phyloP scores from a whole-genome alignment of 2,797 vertebrate genomes.

The Tamandua tetradactyla region DNA sequence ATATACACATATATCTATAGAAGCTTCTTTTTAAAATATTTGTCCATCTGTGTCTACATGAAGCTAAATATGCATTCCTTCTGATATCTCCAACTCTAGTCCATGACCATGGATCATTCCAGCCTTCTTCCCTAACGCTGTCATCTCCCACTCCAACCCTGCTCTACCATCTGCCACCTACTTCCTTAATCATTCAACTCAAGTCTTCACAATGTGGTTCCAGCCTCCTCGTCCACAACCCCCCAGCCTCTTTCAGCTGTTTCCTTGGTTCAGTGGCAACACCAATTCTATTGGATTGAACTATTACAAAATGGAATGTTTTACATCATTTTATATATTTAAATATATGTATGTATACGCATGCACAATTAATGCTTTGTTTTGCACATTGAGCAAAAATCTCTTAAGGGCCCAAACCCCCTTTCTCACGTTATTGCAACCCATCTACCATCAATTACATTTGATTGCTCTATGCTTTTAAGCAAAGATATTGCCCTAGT shows the following conservation, averaged over 20 bases:
- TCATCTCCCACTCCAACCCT: too few relatives aligned
- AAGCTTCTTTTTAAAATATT: not conserved
- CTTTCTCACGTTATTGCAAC: constrained; percentile 5
- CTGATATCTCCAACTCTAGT: too few relatives aligned
- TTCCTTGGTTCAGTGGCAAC: not conserved
- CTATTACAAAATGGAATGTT: not conserved
- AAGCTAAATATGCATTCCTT: not conserved
- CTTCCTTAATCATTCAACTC: too few relatives aligned
- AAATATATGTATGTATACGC: not conserved
- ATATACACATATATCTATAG: not conserved
- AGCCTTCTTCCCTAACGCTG: too few relatives aligned
- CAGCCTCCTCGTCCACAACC: not conserved
- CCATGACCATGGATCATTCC: too few relatives aligned
- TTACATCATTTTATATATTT: not conserved
- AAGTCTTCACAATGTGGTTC: not conserved
- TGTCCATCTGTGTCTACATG: not conserved
- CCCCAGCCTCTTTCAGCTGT: not conserved
- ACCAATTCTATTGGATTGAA: not conserved
- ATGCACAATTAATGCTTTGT: not conserved
- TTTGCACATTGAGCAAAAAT: constrained; percentile 27
- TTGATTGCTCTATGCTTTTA: constrained; percentile 1
- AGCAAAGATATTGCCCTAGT: not conserved
- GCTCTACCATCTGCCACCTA: too few relatives aligned
- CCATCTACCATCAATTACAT: not conserved
- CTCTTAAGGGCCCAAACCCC: not conserved